Conservation (phyloP, 2,888 invertebrate genomes). For the Entomobrya multifasciata region DNA sequence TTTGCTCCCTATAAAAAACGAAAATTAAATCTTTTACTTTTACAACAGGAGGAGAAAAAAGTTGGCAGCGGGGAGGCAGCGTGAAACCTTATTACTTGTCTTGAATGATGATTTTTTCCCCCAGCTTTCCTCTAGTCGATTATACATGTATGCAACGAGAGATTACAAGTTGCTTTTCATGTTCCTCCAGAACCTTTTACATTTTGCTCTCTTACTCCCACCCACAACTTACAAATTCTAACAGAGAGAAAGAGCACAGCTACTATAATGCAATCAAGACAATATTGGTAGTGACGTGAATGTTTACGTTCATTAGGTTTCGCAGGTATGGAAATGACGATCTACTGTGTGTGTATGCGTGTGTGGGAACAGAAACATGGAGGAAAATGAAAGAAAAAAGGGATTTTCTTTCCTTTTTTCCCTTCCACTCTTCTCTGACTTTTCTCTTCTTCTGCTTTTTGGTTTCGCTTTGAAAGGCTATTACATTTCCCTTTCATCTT, state of each 20-base stretch:
- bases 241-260: too few species aligned
- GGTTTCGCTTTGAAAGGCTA: too few species aligned
- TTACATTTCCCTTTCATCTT: conserved; percentile 32
- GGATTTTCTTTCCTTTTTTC: neutral
- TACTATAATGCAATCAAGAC: conserved; percentile 39
- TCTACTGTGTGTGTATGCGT: too few species aligned
- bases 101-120: conserved; percentile 43
- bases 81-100: conserved; percentile 20
- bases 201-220: too few species aligned
- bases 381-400: conserved; percentile 12
- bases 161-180: too few species aligned
- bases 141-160: neutral
- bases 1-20: too few species aligned
- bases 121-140: neutral
- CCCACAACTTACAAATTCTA: too few species aligned
- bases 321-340: conserved; percentile 61
- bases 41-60: conserved; percentile 22
- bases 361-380: too few species aligned
- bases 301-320: conserved; percentile 60
- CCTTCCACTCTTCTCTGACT: too few species aligned
- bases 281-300: conserved; percentile 52
- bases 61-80: conserved; percentile 13
- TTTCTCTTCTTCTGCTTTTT: too few species aligned
- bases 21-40: conserved; percentile 50
- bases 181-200: too few species aligned